Evolutionary conservation across 2,888 invertebrate species (phyloP).

Genomic region (Andrena bicolor): DNA sequence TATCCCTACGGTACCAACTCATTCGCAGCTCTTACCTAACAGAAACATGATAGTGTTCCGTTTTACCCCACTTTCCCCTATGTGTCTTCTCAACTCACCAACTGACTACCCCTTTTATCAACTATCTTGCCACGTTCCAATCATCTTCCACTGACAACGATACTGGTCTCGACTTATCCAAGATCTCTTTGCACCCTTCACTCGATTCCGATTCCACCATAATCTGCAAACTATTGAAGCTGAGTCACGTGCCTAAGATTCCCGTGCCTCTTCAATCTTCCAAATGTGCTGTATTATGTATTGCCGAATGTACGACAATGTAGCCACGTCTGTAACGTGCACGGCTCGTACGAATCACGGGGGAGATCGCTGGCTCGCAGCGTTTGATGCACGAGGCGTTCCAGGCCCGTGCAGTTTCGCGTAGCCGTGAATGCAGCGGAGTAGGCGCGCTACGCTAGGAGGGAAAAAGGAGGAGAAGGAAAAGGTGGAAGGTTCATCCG

Average conservation of each 20-base stretch:
- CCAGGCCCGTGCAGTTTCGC: background rate
- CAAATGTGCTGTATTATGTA: background rate
- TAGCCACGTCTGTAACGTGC: background rate
- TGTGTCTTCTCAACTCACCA: too few species aligned
- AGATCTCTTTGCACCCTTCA: background rate
- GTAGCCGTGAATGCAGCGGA: slow-evolving; percentile 27
- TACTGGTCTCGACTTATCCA: too few species aligned
- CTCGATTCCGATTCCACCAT: background rate
- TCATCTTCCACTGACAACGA: too few species aligned
- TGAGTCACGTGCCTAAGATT: background rate
- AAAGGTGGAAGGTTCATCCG: slow-evolving; percentile 63
- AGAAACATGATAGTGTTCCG: too few species aligned
- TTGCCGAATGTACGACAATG: background rate
- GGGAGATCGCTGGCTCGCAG: slow-evolving; percentile 1
- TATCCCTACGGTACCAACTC: too few species aligned
- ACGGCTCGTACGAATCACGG: background rate
- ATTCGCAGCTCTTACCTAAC: too few species aligned
- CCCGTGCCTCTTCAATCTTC: background rate
- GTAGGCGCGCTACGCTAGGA: slow-evolving; percentile 31
- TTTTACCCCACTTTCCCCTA: too few species aligned
- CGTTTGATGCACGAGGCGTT: slow-evolving; percentile 13
- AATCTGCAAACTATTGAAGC: background rate
- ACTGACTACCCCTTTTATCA: too few species aligned
- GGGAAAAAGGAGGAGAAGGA: slow-evolving; percentile 38
- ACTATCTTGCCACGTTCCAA: too few species aligned